Conservation (phyloP, 2,113 vertebrate genomes). For the Oryzias javanicus region DNA sequence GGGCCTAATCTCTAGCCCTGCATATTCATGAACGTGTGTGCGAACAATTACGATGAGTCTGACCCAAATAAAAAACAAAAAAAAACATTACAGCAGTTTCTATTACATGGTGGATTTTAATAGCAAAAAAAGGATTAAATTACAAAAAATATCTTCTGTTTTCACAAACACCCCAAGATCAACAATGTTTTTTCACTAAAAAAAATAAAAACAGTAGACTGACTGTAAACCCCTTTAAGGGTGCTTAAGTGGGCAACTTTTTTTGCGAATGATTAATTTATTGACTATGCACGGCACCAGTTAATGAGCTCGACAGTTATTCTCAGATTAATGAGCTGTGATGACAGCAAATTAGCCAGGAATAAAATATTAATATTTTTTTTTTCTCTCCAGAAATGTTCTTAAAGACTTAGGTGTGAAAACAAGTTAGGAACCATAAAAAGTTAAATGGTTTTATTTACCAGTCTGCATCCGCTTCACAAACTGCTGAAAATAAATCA, state of each 20-base stretch:
- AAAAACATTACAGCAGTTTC: neutral
- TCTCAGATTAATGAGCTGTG: slow-evolving; percentile 57
- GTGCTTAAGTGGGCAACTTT: slow-evolving; percentile 20
- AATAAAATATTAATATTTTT: slow-evolving; percentile 26
- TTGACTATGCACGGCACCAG: slow-evolving; percentile 22
- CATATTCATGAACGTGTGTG: slow-evolving; percentile 44
- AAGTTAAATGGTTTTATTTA: no score
- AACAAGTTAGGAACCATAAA: no score
- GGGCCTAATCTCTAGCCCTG: slow-evolving; percentile 9
- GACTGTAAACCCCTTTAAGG: slow-evolving; percentile 5
- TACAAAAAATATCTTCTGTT: no score
- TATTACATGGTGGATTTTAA: no score
- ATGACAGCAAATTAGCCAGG: slow-evolving; percentile 43
- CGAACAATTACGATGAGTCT: neutral
- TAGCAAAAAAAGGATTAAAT: no score
- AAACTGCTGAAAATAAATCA: no score
- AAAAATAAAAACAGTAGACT: neutral
- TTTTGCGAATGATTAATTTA: slow-evolving; percentile 23
- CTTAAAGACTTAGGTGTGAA: slow-evolving; percentile 12
- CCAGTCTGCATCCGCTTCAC: no score
- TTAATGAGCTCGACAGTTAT: slow-evolving; percentile 52
- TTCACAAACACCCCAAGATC: no score
- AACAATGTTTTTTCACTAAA: neutral
- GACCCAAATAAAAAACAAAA: neutral
- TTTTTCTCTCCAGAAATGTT: slow-evolving; percentile 7